Evolutionary conservation across 2,888 invertebrate genomes (phyloP), one percentile per base, ranked within the genome.

Genomic region (Eumerus sabulonum): DNA sequence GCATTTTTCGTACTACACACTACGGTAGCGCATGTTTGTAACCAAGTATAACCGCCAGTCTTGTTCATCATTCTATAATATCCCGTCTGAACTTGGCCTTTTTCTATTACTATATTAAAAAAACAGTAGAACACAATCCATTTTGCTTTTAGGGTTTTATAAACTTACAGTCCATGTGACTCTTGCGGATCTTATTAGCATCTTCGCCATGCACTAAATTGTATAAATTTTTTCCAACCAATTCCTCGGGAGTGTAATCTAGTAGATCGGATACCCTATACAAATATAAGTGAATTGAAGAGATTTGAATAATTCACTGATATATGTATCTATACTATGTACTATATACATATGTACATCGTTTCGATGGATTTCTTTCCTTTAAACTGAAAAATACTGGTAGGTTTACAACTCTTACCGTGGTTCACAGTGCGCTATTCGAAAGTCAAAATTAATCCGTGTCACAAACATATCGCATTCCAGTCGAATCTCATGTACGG

Each of bases 381-480:
- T n/a, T n/a, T n/a, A n/a, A n/a, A n/a, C n/a, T n/a, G n/a, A n/a
- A n/a, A n/a, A n/a, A n/a, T 4, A 27, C 27, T 2, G 7, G 7
- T 27, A 35, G 12, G 19, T 18, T 16, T 5, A 0, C 18, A 87
- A 27, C 2, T 27, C 91, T 91, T 90, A 97, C 97, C 94, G 95
- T 86, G 98, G 98, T 89, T 98, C 98, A 88, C 98, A 98, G 89
- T 98, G 98, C 82, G 97, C 96, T 91, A 98, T 95, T 90, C 96
- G 93, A 90, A 98, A 97, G 90, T 98, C 97, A 85, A 98, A 97
- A 88, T 95, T 96, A 86, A 98, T 95, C 86, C 98, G 93, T 76
- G 97, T 98, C 85, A 98, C 98, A 90, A 98, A 98, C 96, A 96
- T 96, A 88, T 97, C 97, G 63, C 95, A 93, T 89, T 98, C 98